Evolutionary conservation across 2,113 vertebrate species (phyloP), one percentile per base, ranked within the genome.

Genomic region (Hemiprocne comata): DNA sequence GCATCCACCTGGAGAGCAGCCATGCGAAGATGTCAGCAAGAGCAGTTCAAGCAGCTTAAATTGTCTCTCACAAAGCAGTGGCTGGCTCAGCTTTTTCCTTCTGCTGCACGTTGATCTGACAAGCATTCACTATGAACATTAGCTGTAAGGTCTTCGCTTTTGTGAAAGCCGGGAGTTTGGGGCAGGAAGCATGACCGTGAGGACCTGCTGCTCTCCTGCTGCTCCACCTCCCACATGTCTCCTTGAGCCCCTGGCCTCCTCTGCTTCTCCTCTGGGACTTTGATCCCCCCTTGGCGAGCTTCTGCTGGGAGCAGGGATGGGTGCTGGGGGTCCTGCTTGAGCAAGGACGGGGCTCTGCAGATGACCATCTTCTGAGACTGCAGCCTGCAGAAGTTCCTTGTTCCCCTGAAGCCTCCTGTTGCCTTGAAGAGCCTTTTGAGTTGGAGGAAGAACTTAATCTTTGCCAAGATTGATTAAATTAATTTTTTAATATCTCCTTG

Each of bases 181-280:
- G 38, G 55, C 69, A 5, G 1, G 7, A 34, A 26, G 55, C 17
- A 16, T 46, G 18, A 46, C 44, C 18, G 51, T 0, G 13, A 57
- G 50, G 31, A 55, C 17, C 34, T 33, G 72, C 26, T 36, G 21
- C 48, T 50, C 21, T 24, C 48, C 48, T 24, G 12, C 69, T 24
- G 70, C 38, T 13, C 28, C 61, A 19, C 15, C 17, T 61, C 48
- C 54, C 4, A 0, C 26, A 1, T 4, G 21, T 48, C 69, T 62
- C 16, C 44, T 38, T 3, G 1, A 2, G 1, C 3, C 8, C n/a
- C 19, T 29, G 38, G 15, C 24, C 48, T 9, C 10, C 4, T 38
- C 18, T 21, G 6, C 61, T 81, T 8, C 54, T 46, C 15, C 0
- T 7, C 36, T 25, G 46, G 51, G n/a, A 5, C 48, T 61, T 26